Conservation (phyloP, 2,888 invertebrate genomes). For the Flexamia atlantica region DNA sequence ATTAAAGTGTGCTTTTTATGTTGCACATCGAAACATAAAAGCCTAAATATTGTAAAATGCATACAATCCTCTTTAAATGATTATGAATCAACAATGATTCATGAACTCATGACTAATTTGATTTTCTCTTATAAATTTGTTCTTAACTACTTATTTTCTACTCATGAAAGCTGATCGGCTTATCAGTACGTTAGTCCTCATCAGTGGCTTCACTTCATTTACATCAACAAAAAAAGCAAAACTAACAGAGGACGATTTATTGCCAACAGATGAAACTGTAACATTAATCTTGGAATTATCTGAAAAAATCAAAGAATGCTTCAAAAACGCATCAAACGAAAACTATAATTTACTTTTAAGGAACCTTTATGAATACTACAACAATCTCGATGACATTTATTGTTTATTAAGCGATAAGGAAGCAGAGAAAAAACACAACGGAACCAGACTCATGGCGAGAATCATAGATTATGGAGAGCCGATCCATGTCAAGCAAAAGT, state of each 20-base stretch:
- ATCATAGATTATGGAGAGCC: slow-evolving; percentile 24
- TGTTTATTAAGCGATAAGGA: neutral
- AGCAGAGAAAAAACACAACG: neutral
- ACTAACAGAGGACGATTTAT: neutral
- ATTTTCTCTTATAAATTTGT: no score
- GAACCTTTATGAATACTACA: slow-evolving; percentile 47
- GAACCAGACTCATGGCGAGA: neutral
- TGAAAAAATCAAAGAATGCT: neutral
- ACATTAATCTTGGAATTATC: neutral
- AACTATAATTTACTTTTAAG: neutral
- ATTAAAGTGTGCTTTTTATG: no score
- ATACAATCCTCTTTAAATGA: no score
- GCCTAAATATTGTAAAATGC: no score
- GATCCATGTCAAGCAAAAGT: neutral
- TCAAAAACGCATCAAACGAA: neutral
- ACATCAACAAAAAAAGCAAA: slow-evolving; percentile 10
- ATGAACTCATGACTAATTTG: no score
- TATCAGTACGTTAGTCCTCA: neutral
- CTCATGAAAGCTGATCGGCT: neutral
- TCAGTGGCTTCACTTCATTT: neutral
- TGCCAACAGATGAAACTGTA: slow-evolving; percentile 44
- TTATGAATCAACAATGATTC: no score
- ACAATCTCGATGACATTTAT: slow-evolving; percentile 44
- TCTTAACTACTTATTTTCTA: neutral
- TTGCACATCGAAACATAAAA: no score